phyloP scores from a whole-genome alignment of 2,113 vertebrate genomes.

The Garra rufa region DNA sequence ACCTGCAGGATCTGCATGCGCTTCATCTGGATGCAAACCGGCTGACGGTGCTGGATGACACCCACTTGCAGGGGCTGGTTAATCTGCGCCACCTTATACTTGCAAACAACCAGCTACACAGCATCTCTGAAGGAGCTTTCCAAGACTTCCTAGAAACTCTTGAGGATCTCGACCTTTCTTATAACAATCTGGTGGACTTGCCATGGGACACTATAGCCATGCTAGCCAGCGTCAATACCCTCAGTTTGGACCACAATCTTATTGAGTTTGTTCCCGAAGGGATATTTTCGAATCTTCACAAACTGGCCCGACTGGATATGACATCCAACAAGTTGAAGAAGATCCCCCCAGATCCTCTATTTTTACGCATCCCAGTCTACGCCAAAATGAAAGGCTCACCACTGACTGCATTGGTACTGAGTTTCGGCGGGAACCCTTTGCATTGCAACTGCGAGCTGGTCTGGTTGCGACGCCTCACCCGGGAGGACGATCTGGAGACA shows the following conservation, averaged over 20 bases:
- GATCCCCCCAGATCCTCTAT: constrained; percentile 82
- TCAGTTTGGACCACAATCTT: constrained; percentile 84
- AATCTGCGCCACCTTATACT: constrained; percentile 84
- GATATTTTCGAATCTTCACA: constrained; percentile 84
- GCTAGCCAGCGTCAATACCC: constrained; percentile 80
- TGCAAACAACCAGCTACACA: constrained; percentile 83
- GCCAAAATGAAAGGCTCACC: constrained; percentile 83
- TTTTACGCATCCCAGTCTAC: constrained; percentile 80
- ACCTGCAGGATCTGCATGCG: constrained; percentile 82
- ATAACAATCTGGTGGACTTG: constrained; percentile 81
- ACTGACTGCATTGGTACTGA: constrained; percentile 77
- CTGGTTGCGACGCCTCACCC: constrained; percentile 80
- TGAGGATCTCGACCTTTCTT: constrained; percentile 83
- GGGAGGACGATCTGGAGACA: constrained; percentile 83
- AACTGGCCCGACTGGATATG: constrained; percentile 84
- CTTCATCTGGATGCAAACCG: constrained; percentile 83
- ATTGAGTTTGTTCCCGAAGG: constrained; percentile 83
- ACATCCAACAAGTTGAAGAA: constrained; percentile 86
- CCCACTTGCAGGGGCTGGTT: constrained; percentile 81
- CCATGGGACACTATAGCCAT: constrained; percentile 80
- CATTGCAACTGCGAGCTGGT: constrained; percentile 86
- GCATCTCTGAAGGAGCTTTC: constrained; percentile 79
- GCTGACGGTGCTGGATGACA: constrained; percentile 77
- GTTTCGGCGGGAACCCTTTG: constrained; percentile 82
- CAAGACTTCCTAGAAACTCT: constrained; percentile 83